Evolutionary conservation across 2,797 vertebrate genomes (phyloP), one percentile per base, ranked within the genome.

Genomic region (Peromyscus aztecus): DNA sequence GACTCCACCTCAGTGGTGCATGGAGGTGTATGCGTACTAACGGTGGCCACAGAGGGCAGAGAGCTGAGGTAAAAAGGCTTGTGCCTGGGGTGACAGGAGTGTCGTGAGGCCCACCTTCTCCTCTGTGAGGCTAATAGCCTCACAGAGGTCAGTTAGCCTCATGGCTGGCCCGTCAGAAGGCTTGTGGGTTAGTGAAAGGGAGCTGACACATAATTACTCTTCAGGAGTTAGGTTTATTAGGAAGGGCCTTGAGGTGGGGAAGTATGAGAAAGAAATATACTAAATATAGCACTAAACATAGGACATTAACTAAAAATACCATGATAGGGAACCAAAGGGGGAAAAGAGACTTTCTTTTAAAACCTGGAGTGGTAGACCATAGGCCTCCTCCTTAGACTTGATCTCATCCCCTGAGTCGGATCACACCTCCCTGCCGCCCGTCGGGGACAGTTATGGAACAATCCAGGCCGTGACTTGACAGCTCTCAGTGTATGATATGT

Each of bases 51-150:
- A 27, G 21, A 37, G 59, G 43, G 4, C 34, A 29, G 37, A 65
- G 29, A 27, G 29, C 73, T 49, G 57, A 89, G 31, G 19, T 11
- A 2, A 76, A 24, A 49, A 77, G 63, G 24, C n/a, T 69, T 3
- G 0, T 49, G 19, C 63, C 31, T 37, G 2, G 9, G 10, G 78
- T 16, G 49, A 59, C 29, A 29, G 27, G 23, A 37, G 34, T 46
- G 6, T 37, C 4, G 12, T 13, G 65, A 86, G 46, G 14, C 43
- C 82, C 12, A 12, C 5, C 43, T 65, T 80, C 29, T 1, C 2
- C 12, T 43, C 81, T 5, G 0, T 9, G 52, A 12, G 37, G 46
- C n/a, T n/a, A n/a, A n/a, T n/a, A n/a, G n/a, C n/a, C n/a, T n/a
- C n/a, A n/a, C n/a, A n/a, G n/a, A n/a, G 57, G 29, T 40, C 1